These are phyloP conservation scores for Uloborus plumipes DNA, from an alignment of 2,888 invertebrate species.

Conservation along the genomic window DNA sequence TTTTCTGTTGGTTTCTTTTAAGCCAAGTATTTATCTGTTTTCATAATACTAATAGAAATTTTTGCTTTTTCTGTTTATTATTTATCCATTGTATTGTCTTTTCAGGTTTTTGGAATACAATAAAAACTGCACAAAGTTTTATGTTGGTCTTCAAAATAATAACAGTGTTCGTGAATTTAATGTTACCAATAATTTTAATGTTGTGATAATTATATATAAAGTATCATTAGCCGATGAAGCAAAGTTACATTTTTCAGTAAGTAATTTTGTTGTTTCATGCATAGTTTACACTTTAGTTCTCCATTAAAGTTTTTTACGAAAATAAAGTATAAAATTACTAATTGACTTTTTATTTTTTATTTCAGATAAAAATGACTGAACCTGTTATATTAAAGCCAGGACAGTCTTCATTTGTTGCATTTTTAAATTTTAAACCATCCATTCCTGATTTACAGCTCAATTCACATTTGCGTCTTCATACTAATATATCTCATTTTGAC, in stretches of 20 bases:
- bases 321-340: background rate
- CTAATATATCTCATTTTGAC: slow-evolving; percentile 81
- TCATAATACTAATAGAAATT: too few relatives aligned
- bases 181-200: slow-evolving; percentile 81
- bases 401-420: slow-evolving; percentile 76
- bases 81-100: slow-evolving; percentile 39
- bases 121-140: slow-evolving; percentile 72
- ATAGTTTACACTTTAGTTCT: background rate
- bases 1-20: too few relatives aligned
- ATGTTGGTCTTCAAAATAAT: slow-evolving; percentile 69
- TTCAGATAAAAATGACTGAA: slow-evolving; percentile 77
- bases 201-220: slow-evolving; percentile 81
- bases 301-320: background rate
- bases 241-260: slow-evolving; percentile 77
- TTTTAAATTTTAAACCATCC: slow-evolving; percentile 75
- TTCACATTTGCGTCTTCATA: slow-evolving; percentile 78
- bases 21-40: too few relatives aligned
- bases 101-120: slow-evolving; percentile 73
- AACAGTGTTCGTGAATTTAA: slow-evolving; percentile 74
- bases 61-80: background rate
- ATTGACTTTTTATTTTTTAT: slow-evolving; percentile 65
- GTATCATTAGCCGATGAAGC: slow-evolving; percentile 78
- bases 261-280: slow-evolving; percentile 64
- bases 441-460: slow-evolving; percentile 76
- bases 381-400: slow-evolving; percentile 77